Evolutionary conservation across 2,888 invertebrate genomes (phyloP), one percentile per base, ranked within the genome.

Genomic region (Andrena flavipes): DNA sequence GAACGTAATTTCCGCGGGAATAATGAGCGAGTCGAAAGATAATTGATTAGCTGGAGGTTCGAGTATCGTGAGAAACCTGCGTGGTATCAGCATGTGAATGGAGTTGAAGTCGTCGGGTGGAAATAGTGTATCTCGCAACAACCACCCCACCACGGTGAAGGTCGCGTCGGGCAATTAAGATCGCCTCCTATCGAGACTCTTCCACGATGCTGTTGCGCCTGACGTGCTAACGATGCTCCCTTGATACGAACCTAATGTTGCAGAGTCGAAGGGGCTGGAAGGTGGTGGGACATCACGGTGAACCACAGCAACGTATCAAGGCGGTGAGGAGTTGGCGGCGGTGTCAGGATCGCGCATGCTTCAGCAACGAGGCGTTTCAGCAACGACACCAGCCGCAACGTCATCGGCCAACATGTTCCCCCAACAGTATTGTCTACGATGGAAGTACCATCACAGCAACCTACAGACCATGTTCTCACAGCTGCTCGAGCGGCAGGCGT

Each of bases 371-470:
- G 90, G 89, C 88, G 88, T 89, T 89, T 90, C 91, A 88, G 87
- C 89, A 88, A 89, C 91, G 87, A 88, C 91, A 89, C 87, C 87
- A 63, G 79, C 85, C 76, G 85, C 86, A 79, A 82, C 83, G 70
- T 86, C 87, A 79, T 79, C 87, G 71, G 60, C 84, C 85, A 94
- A 94, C 94, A 97, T 97, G 97, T 95, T 96, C 95, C 97, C 97
- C 75, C 98, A 98, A 94, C 98, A 98, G 94, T 98, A 98, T 95
- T 98, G 98, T 93, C 95, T 98, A 90, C 95, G 98, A 94, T 98
- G 98, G 98, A 98, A 98, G 93, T 98, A 98, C 94, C 98, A 98
- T 94, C 98, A 98, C 94, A 97, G 97, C 87, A 98, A 98, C 94
- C 95, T 98, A 87, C 97, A 98, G 95, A 97, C 96, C 48, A 98